Evolutionary conservation across 2,113 vertebrate species (phyloP).

Genomic region (Rutilus rutilus): DNA sequence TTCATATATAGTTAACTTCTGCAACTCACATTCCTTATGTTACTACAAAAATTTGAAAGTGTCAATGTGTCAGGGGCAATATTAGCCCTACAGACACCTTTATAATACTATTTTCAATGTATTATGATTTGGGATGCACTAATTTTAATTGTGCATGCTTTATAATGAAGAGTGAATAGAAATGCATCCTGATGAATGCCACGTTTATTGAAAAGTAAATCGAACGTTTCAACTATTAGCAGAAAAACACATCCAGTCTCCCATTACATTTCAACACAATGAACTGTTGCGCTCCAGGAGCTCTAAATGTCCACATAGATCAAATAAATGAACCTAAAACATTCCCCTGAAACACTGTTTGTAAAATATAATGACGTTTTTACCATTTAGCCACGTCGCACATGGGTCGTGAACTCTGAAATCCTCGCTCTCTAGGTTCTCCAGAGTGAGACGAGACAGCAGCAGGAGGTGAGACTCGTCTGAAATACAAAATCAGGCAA

Average conservation of each 20-base stretch:
- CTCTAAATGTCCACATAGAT: not conserved
- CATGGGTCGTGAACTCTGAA: conserved; percentile 74
- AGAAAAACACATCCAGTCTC: not conserved
- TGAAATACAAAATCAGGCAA: conserved; percentile 45
- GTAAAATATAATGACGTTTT: conserved; percentile 32
- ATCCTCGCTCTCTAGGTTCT: conserved; percentile 75
- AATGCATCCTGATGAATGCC: not conserved
- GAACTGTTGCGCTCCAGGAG: not conserved
- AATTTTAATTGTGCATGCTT: not conserved
- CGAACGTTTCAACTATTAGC: not conserved
- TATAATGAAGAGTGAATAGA: not conserved
- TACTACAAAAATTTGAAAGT: not conserved
- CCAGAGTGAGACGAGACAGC: conserved; percentile 74
- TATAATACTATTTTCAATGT: not conserved
- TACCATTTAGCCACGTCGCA: conserved; percentile 77
- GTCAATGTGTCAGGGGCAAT: not conserved
- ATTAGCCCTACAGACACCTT: not conserved
- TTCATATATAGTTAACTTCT: not conserved
- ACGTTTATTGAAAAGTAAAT: not conserved
- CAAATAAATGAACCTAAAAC: not conserved
- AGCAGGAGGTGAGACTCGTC: conserved; percentile 74
- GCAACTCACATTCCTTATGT: not conserved
- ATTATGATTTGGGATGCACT: not conserved
- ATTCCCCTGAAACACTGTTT: not conserved
- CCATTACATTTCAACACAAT: not conserved